Percentiles rank a stretch among this genome's conserved stretches.
Conservation (phyloP, 2,888 invertebrate species). For the Keiferia lycopersicella region DNA sequence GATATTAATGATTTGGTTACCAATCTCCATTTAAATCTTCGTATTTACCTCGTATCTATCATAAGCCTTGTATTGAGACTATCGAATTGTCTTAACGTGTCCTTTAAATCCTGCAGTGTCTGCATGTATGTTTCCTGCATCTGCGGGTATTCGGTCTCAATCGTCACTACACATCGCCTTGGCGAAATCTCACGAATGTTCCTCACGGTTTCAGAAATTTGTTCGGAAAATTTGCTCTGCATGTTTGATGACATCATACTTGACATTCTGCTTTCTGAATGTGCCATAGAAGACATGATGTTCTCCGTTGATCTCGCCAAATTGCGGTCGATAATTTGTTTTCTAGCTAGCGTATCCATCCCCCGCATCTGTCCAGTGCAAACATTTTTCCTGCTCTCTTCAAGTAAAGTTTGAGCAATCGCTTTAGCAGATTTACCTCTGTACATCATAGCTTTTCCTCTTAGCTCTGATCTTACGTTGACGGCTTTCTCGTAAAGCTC, state of each 20-base stretch:
- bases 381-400: slow-evolving; percentile 81
- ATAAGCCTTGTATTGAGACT: slow-evolving; percentile 81
- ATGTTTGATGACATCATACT: slow-evolving; percentile 20
- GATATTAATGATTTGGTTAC: too few species aligned
- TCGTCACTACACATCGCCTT: slow-evolving; percentile 59
- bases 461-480: slow-evolving; percentile 75
- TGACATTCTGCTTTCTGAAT: slow-evolving; percentile 38
- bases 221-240: slow-evolving; percentile 46
- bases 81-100: slow-evolving; percentile 84
- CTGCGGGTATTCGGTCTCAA: slow-evolving; percentile 60
- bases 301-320: slow-evolving; percentile 48
- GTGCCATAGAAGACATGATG: slow-evolving; percentile 46
- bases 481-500: slow-evolving; percentile 68
- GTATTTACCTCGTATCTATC: slow-evolving; percentile 84
- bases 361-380: slow-evolving; percentile 59
- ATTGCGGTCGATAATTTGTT: slow-evolving; percentile 47
- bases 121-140: slow-evolving; percentile 81
- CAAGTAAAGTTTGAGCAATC: slow-evolving; percentile 84
- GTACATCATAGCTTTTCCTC: slow-evolving; percentile 80
- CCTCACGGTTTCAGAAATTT: slow-evolving; percentile 55
- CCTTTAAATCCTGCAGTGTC: slow-evolving; percentile 82
- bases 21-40: background rate
- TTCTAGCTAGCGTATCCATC: slow-evolving; percentile 53
- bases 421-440: slow-evolving; percentile 89
- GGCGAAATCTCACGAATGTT: slow-evolving; percentile 59